Conservation (phyloP, 1,140 invertebrate species). For the Pomacea maculata region DNA sequence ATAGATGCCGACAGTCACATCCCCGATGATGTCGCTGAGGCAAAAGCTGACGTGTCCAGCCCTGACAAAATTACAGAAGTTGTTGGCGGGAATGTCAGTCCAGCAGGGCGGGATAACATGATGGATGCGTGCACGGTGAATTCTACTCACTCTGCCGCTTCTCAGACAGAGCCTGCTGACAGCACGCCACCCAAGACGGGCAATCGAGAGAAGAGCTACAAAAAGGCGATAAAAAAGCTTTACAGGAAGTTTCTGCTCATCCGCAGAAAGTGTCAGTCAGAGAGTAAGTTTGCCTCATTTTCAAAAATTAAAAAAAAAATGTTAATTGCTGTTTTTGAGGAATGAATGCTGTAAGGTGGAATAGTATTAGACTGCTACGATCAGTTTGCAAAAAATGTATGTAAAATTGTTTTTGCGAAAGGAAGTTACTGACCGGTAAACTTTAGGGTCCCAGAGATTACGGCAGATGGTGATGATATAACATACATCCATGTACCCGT, state of each 20-base stretch:
- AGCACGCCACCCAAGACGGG: no score
- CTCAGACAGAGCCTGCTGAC: no score
- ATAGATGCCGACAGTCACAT: not conserved
- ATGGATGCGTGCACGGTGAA: no score
- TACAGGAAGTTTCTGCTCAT: conserved; percentile 20
- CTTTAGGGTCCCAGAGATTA: not conserved
- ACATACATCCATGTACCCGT: no score
- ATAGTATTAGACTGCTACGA: not conserved
- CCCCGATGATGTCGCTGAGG: not conserved
- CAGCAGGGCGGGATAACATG: no score
- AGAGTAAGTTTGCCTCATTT: conserved; percentile 4
- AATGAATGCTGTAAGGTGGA: no score
- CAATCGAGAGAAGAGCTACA: not conserved
- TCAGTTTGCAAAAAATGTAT: not conserved
- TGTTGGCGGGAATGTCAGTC: no score
- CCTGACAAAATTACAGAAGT: not conserved
- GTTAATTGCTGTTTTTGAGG: not conserved
- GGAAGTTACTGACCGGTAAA: not conserved
- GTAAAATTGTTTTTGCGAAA: not conserved
- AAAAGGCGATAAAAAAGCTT: not conserved
- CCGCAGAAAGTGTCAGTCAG: conserved; percentile 7
- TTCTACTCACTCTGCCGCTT: no score
- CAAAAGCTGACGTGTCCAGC: not conserved
- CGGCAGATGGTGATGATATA: not conserved
- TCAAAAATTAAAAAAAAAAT: not conserved